A percentile compares a stretch with the other conserved stretches of the same genome.
phyloP scores from a whole-genome alignment of 2,888 invertebrate species.

The Apamea epomidion region DNA sequence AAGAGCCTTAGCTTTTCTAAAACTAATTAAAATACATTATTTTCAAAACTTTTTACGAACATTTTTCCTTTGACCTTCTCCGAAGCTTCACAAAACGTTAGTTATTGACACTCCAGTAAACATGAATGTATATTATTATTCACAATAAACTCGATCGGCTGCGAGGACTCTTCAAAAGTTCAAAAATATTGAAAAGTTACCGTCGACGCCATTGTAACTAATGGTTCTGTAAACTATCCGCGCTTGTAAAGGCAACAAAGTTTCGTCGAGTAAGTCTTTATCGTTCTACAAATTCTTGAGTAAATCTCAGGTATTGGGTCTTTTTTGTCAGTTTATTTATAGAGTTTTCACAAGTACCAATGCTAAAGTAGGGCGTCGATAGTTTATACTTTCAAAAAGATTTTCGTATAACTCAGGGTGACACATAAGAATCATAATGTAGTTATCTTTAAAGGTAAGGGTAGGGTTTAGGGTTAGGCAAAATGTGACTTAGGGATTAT shows the following conservation, averaged over 20 bases:
- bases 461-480: no score
- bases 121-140: slow-evolving; percentile 47
- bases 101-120: slow-evolving; percentile 30
- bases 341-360: background rate
- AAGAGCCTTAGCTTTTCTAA: background rate
- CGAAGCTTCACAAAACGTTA: slow-evolving; percentile 21
- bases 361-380: background rate
- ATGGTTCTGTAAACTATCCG: slow-evolving; percentile 27
- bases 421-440: background rate
- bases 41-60: background rate
- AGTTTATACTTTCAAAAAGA: background rate
- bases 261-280: background rate
- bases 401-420: background rate
- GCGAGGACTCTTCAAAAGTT: slow-evolving; percentile 22
- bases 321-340: background rate
- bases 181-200: slow-evolving; percentile 22
- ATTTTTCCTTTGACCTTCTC: slow-evolving; percentile 10
- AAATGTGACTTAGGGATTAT: background rate
- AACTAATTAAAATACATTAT: background rate
- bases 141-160: slow-evolving; percentile 40
- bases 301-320: background rate
- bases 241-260: background rate
- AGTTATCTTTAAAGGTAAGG: background rate
- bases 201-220: slow-evolving; percentile 7
- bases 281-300: background rate